Base-by-base conservation (phyloP, 1,140 invertebrate genomes). In the Homarus americanus region DNA sequence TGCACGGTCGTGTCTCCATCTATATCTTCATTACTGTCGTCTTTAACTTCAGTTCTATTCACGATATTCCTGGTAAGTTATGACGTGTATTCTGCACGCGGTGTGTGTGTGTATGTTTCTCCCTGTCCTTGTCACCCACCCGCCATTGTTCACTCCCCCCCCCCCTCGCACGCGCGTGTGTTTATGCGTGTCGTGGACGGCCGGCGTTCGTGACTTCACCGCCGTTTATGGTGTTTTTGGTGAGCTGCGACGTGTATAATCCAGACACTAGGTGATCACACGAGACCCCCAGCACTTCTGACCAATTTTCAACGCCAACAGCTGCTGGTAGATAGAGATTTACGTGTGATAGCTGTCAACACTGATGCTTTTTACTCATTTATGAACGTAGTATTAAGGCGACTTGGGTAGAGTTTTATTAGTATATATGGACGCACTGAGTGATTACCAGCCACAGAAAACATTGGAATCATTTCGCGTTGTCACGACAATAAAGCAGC, bases 321-420 rank as follows among this genome's bases (percentile, higher is more conserved):
- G 34, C 72, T 72, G 34, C 72, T 72, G 82, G 36, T 72, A 38
- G 63, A 72, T 84, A 28, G 82, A 84, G 82, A 84, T 84, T 83
- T 38, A 69, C 66, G 32, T 69, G 28, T 44, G 40, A 69, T 72
- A 32, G 72, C 63, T 73, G 82, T 84, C 36, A 84, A 84, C 82
- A 69, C 20, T n/a, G 32, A 72, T 72, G 41, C 32, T 44, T 40
- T 72, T 15, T 58, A 4, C 24, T 4, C 5, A 15, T 58, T 3
- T 58, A 2, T 20, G 53, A 58, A 24, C 24, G 20, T 20, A 20
- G 7, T 20, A 58, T 20, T 58, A 58, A 58, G 24, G 24, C 20
- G 15, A 58, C n/a, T n/a, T n/a, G n/a, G n/a, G n/a, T n/a, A n/a
- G n/a, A n/a, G n/a, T n/a, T n/a, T n/a, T n/a, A n/a, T n/a, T n/a